Percentiles rank a stretch among this genome's conserved stretches.
Conservation (phyloP, 2,888 invertebrate species). For the Adela reaumurella region DNA sequence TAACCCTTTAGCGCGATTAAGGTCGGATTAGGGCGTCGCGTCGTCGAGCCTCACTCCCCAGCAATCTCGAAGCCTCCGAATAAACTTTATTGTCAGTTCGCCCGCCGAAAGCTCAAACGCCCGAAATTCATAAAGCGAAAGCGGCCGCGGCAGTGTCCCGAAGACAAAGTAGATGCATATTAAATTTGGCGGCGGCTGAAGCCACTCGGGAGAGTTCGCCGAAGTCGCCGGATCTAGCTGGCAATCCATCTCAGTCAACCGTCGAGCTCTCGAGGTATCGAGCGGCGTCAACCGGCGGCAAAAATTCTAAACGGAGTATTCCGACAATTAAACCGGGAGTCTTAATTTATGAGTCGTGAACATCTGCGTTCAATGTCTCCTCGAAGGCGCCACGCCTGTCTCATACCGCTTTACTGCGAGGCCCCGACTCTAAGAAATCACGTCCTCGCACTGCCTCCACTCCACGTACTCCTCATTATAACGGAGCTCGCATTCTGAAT, state of each 20-base stretch:
- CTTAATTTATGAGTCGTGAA: neutral
- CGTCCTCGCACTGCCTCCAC: neutral
- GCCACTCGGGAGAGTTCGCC: neutral
- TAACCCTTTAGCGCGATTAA: neutral
- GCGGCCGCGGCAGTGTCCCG: neutral
- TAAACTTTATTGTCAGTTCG: neutral
- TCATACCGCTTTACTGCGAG: neutral
- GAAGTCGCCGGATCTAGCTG: neutral
- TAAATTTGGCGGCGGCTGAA: neutral
- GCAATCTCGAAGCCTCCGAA: neutral
- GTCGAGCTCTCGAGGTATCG: neutral
- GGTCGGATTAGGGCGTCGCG: neutral
- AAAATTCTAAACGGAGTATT: neutral
- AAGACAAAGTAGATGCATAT: neutral
- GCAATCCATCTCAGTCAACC: neutral
- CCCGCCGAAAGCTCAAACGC: neutral
- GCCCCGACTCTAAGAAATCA: neutral
- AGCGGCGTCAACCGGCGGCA: too few relatives aligned
- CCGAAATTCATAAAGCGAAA: neutral
- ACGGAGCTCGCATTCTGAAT: neutral
- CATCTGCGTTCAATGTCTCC: neutral
- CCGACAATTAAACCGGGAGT: neutral
- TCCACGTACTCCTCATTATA: neutral
- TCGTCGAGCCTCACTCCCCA: neutral
- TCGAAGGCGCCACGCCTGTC: neutral